These are phyloP conservation scores for Eumeta japonica DNA, from an alignment of 1,140 invertebrate genomes.

Conservation along the genomic window DNA sequence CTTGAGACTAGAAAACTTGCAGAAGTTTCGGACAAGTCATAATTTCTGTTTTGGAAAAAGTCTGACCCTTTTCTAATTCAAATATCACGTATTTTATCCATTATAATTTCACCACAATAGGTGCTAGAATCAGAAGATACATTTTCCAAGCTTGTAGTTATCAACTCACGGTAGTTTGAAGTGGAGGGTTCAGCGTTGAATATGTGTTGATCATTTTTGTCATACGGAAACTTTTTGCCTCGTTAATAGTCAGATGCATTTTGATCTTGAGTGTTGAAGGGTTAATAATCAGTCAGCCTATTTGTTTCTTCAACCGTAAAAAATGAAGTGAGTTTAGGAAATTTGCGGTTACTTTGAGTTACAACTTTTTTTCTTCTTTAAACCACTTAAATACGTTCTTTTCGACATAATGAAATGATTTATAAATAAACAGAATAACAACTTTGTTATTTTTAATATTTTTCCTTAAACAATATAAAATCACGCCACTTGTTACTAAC, in stretches of 20 bases:
- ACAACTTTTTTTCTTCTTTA: background rate
- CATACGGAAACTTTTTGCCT: slow-evolving; percentile 5
- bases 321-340: slow-evolving; percentile 8
- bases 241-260: slow-evolving; percentile 2
- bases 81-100: slow-evolving; percentile 13
- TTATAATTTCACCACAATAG: slow-evolving; percentile 13
- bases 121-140: slow-evolving; percentile 10
- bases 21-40: slow-evolving; percentile 12
- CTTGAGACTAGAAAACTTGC: slow-evolving; percentile 8
- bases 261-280: slow-evolving; percentile 3
- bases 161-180: slow-evolving; percentile 8
- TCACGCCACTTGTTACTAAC: slow-evolving; percentile 3
- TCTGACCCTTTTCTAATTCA: slow-evolving; percentile 13
- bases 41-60: slow-evolving; percentile 13
- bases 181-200: slow-evolving; percentile 6
- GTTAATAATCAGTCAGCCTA: too few species aligned
- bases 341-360: slow-evolving; percentile 6
- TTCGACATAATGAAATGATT: too few species aligned
- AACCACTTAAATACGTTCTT: too few species aligned
- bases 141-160: too few species aligned
- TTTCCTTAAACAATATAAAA: too few species aligned
- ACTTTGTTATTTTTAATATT: too few species aligned
- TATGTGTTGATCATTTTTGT: slow-evolving; percentile 9
- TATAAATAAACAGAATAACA: too few species aligned
- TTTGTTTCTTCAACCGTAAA: too few species aligned